These are phyloP conservation scores for Drosophila aff. DNA, from an alignment of 1,140 invertebrate genomes.

Conservation along the genomic window DNA sequence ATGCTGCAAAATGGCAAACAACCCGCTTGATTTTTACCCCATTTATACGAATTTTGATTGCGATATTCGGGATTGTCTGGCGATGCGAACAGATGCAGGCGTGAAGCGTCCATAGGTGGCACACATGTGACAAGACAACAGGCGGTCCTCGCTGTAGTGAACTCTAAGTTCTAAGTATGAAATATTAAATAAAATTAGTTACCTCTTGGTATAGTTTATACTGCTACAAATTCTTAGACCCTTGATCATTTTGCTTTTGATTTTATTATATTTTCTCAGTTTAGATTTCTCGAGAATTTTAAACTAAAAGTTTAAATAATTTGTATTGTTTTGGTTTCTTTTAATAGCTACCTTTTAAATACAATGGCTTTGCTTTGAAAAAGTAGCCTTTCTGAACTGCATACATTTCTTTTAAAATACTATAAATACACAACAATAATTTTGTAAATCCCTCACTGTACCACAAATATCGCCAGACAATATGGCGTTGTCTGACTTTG, in stretches of 20 bases:
- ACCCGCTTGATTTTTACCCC: slow-evolving; percentile 43
- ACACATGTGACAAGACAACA: slow-evolving; percentile 15
- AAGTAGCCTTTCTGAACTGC: not conserved
- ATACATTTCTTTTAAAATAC: not conserved
- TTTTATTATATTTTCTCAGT: no score
- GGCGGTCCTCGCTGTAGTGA: not conserved
- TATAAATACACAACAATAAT: not conserved
- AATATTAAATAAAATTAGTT: no score
- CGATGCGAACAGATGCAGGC: slow-evolving; percentile 67
- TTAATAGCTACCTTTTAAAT: no score
- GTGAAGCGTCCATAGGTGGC: slow-evolving; percentile 48
- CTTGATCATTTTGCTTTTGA: no score
- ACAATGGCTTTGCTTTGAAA: no score
- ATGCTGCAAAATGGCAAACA: slow-evolving; percentile 56
- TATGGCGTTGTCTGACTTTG: slow-evolving; percentile 40
- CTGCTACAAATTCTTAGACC: no score
- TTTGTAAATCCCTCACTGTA: not conserved
- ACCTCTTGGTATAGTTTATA: no score
- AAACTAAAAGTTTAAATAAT: no score
- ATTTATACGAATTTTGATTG: slow-evolving; percentile 50
- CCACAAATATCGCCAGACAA: slow-evolving; percentile 34
- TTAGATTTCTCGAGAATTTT: no score
- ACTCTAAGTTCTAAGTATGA: not conserved
- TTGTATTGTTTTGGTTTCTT: no score
- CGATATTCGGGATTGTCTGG: slow-evolving; percentile 27